phyloP scores from a whole-genome alignment of 2,888 invertebrate species.

The Andrena minutula region DNA sequence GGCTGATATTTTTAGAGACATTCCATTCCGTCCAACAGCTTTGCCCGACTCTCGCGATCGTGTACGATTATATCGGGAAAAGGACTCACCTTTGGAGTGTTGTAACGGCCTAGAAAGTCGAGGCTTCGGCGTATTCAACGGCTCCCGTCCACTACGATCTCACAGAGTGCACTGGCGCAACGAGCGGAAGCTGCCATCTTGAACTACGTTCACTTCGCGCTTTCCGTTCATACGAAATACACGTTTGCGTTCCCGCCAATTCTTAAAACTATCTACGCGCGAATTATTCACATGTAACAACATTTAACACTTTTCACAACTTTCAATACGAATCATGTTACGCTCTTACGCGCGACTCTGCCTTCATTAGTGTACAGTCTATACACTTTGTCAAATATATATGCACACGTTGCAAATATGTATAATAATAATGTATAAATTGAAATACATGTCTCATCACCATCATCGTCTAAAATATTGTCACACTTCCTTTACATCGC shows the following conservation, averaged over 20 bases:
- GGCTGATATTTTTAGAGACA: constrained; percentile 36
- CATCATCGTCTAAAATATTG: too few species aligned
- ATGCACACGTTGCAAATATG: too few species aligned
- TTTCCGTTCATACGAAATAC: constrained; percentile 56
- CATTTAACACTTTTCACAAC: neutral
- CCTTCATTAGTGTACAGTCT: neutral
- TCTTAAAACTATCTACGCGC: neutral
- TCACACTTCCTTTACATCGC: too few species aligned
- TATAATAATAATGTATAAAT: too few species aligned
- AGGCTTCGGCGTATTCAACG: constrained; percentile 83
- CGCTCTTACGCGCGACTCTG: neutral
- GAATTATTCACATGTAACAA: neutral
- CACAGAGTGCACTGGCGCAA: constrained; percentile 83
- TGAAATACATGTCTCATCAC: too few species aligned
- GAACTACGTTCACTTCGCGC: constrained; percentile 63
- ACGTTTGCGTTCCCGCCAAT: constrained; percentile 48
- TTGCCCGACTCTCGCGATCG: neutral
- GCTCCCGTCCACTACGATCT: constrained; percentile 83
- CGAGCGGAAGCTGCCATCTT: constrained; percentile 82
- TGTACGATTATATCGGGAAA: constrained; percentile 24
- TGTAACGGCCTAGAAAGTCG: constrained; percentile 82
- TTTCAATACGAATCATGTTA: neutral
- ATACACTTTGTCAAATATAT: neutral
- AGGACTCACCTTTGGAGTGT: constrained; percentile 82
- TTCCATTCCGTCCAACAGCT: constrained; percentile 9